Base-by-base conservation (phyloP, 1,140 invertebrate species). In the Littorina saxatilis region DNA sequence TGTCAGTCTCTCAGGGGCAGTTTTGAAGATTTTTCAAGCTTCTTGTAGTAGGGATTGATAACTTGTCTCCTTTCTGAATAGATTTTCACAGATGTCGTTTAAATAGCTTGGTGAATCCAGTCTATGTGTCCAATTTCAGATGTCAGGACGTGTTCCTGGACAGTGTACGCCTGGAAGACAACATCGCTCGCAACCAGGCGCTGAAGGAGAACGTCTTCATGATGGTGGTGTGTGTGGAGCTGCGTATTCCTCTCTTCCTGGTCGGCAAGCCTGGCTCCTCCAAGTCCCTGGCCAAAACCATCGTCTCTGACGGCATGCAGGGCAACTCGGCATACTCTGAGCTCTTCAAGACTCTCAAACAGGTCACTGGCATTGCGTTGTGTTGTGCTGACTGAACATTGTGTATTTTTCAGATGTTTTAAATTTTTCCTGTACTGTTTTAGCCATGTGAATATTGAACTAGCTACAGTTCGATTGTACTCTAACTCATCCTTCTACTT, bases 241-340 rank as follows among this genome's bases (percentile, higher is more conserved):
- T 88, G 20, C 77, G 87, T 13, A 89, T 91, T 17, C 90, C 90
- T 13, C 80, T 91, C n/a, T 91, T 91, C 80, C 80, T 91, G 55
- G 88, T 91, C 29, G 90, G 90, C 17, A 91, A 90, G 83, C 91
- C 91, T 52, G 91, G 91, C 17, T 90, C 90, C 74, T 90, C 89
- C 20, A 92, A 92, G 81, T 92, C 90, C 32, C 83, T 91, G 68
- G 88, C 90, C 11, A 91, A 89, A 55, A 87, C 87, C 29, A 88
- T 91, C 68, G 90, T 91, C 13, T 78, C 81, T 20, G 88, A 90
- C 84, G 87, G 86, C 47, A 91, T 91, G 90, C 86, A 90, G 76
- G 90, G 90, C 73, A 79, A 84, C 61, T 74, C 83, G 2, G 82
- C 89, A 0, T 75, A 83, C 55, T 79, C 79, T 29, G 76, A 85